Conservation (phyloP, 2,888 invertebrate species). For the Conchocele bisecta region DNA sequence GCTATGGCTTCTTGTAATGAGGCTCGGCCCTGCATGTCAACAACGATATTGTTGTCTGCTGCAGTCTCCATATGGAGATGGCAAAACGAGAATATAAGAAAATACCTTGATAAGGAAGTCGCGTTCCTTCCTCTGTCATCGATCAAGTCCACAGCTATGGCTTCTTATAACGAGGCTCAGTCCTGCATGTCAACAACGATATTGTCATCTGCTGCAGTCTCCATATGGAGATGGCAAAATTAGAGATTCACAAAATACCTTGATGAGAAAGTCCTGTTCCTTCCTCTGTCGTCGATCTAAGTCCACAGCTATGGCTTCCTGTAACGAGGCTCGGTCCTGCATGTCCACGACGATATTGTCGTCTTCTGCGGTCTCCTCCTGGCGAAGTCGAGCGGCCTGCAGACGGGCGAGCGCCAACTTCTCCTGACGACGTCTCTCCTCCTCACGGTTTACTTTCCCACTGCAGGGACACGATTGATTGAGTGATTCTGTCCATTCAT, state of each 20-base stretch:
- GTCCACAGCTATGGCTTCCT: constrained; percentile 68
- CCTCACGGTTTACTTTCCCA: constrained; percentile 52
- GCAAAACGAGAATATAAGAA: too few species aligned
- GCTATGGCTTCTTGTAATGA: constrained; percentile 70
- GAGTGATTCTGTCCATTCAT: too few species aligned
- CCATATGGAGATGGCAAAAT: too few species aligned
- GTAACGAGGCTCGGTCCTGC: constrained; percentile 64
- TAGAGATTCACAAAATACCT: too few species aligned
- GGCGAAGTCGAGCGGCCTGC: constrained; percentile 61
- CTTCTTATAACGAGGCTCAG: constrained; percentile 66
- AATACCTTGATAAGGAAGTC: too few species aligned
- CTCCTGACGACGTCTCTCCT: constrained; percentile 71
- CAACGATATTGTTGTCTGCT: too few species aligned
- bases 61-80: too few species aligned
- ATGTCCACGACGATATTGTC: constrained; percentile 58
- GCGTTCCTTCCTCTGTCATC: too few species aligned
- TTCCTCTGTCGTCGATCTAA: constrained; percentile 72
- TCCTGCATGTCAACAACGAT: constrained; percentile 64
- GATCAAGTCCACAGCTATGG: constrained; percentile 71
- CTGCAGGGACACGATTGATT: constrained; percentile 22
- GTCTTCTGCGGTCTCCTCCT: constrained; percentile 40
- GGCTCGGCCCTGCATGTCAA: constrained; percentile 62
- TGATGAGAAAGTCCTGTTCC: constrained; percentile 71
- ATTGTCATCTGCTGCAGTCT: too few species aligned
- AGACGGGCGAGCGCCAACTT: constrained; percentile 73